Evolutionary conservation across 2,797 vertebrate genomes (phyloP).

Genomic region (Gallinago stenura): DNA sequence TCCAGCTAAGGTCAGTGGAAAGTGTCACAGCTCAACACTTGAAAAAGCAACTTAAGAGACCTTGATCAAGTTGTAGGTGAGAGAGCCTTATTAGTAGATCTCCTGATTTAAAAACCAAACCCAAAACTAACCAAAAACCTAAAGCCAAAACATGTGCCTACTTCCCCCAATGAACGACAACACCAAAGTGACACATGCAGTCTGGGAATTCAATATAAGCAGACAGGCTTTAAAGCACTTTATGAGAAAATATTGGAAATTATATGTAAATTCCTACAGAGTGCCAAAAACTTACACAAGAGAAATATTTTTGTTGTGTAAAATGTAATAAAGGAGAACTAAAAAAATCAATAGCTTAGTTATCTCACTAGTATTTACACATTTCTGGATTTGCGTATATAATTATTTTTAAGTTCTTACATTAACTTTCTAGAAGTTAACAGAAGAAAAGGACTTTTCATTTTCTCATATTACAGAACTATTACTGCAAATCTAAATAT

Average conservation of each 20-base stretch:
- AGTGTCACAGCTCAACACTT: background rate
- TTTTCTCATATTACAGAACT: background rate
- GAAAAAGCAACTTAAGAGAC: background rate
- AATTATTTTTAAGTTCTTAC: background rate
- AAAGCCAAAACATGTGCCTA: background rate
- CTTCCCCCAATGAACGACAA: background rate
- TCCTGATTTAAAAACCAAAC: background rate
- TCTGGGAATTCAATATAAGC: background rate
- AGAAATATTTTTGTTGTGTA: background rate
- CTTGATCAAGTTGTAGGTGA: background rate
- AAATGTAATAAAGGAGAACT: background rate
- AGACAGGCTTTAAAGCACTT: background rate
- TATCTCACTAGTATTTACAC: background rate
- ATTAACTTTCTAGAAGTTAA: background rate
- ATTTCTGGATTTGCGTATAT: background rate
- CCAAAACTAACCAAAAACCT: background rate
- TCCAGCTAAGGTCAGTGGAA: background rate
- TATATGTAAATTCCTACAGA: background rate
- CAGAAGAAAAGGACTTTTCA: background rate
- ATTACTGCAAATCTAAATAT: background rate
- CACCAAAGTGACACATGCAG: background rate
- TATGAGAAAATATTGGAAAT: background rate
- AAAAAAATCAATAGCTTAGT: background rate
- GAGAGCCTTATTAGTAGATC: background rate
- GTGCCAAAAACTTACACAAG: background rate